Conservation (phyloP, 2,888 invertebrate species). For the Meghimatium bilineatum region DNA sequence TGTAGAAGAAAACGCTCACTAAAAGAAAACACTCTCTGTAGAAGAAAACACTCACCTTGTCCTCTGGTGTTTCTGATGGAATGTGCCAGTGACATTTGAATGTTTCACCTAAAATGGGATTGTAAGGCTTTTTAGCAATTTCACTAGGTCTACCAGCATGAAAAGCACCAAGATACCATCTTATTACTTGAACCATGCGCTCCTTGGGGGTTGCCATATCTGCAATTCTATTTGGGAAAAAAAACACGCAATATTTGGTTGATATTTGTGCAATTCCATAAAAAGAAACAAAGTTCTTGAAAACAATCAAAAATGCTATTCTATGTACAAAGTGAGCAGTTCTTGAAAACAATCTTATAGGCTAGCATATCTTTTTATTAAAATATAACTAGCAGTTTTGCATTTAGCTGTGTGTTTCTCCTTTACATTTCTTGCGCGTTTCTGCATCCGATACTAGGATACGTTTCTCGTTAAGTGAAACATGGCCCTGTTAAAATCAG, state of each 20-base stretch:
- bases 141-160: constrained; percentile 98
- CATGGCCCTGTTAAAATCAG: no score
- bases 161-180: constrained; percentile 98
- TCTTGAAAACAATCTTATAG: no score
- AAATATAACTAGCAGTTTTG: no score
- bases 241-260: not conserved
- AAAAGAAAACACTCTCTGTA: no score
- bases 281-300: not conserved
- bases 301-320: no score
- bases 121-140: constrained; percentile 99
- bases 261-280: not conserved
- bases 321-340: no score
- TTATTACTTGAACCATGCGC: constrained; percentile 94
- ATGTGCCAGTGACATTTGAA: constrained; percentile 82
- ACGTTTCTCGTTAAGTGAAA: no score
- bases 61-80: constrained; percentile 65
- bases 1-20: constrained; percentile 50
- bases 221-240: constrained; percentile 87
- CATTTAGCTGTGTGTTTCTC: no score
- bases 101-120: constrained; percentile 97
- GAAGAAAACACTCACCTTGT: constrained; percentile 53
- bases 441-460: no score
- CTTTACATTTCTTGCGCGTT: no score
- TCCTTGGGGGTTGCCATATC: constrained; percentile 90
- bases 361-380: no score